Base-by-base conservation (phyloP, 23 tunicate genomes). In the Ascidia mentula region DNA sequence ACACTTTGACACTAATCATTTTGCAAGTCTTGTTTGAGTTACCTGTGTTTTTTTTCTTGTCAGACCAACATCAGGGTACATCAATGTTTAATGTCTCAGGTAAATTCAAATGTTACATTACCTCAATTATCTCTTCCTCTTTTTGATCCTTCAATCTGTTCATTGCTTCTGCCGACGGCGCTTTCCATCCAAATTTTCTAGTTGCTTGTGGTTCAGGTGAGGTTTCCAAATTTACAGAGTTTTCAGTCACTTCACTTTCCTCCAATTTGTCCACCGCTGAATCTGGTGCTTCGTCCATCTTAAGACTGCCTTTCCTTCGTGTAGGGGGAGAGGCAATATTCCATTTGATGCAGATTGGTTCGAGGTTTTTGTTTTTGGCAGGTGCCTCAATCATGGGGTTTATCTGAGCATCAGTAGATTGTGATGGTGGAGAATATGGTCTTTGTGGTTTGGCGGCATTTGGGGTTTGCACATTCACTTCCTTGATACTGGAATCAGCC, bases 91-190 rank as follows among this genome's bases (percentile, higher is more conserved):
- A n/a, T n/a, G n/a, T n/a, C n/a, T n/a, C n/a, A n/a, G n/a, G n/a
- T n/a, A n/a, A n/a, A n/a, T n/a, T n/a, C n/a, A n/a, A n/a, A n/a
- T n/a, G n/a, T n/a, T 9, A 53, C 22, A 26, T 53, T 53, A 9
- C 65, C 7, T 53, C 65, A 53, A 28, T 53, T 5, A 20, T 28
- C 22, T 3, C 12, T 28, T 53, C 65, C 7, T 70, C 74, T 18
- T 32, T 5, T 3, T 26, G 22, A 34, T 70, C 74, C 8, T 70
- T 34, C 38, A 70, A 20, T 34, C 74, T 34, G 30, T 36, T 74
- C 30, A 74, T 28, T 20, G 78, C 53, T 6, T 74, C 78, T 5
- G 37, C 37, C 1, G 78, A 74, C 37, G 78, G 78, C 53, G 36
- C 38, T 46, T 32, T 74, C 78, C 78, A 74, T 3, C 34, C 34